A percentile compares a stretch with the other conserved stretches of the same genome.
These are phyloP conservation scores for Neotragus pygmaeus DNA, from an alignment of 2,113 vertebrate species.

Conservation along the genomic window DNA sequence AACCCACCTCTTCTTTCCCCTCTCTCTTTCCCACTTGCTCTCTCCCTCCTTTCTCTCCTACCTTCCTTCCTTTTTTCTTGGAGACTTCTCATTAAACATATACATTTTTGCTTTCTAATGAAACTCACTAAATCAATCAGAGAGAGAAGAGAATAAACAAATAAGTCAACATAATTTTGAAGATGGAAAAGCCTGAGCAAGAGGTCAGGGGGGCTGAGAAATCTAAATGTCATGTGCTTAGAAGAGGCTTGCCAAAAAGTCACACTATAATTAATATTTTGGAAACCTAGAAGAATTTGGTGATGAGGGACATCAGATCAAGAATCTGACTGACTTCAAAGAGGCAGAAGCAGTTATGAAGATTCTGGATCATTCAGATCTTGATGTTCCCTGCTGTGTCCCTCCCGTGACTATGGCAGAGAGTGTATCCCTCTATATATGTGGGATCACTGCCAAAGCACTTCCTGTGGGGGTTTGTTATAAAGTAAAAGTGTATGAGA, in stretches of 20 bases:
- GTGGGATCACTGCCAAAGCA: constrained; percentile 84
- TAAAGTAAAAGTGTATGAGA: constrained; percentile 84
- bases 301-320: not conserved
- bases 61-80: not conserved
- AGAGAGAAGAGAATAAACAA: not conserved
- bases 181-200: not conserved
- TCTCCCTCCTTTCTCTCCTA: constrained; percentile 29
- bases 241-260: not conserved
- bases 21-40: not conserved
- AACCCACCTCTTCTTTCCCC: not conserved
- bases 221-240: too few species aligned
- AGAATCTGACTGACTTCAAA: constrained; percentile 89
- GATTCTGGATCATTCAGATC: constrained; percentile 88
- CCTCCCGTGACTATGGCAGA: constrained; percentile 85
- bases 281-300: not conserved
- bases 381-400: constrained; percentile 87
- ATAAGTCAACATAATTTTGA: not conserved
- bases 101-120: not conserved
- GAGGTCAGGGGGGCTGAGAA: not conserved
- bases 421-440: constrained; percentile 89
- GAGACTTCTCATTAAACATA: not conserved
- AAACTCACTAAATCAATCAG: not conserved
- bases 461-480: constrained; percentile 81
- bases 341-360: constrained; percentile 86
- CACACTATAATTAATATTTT: not conserved